Conservation (phyloP, 1,140 invertebrate species). For the Caerostris darwini region DNA sequence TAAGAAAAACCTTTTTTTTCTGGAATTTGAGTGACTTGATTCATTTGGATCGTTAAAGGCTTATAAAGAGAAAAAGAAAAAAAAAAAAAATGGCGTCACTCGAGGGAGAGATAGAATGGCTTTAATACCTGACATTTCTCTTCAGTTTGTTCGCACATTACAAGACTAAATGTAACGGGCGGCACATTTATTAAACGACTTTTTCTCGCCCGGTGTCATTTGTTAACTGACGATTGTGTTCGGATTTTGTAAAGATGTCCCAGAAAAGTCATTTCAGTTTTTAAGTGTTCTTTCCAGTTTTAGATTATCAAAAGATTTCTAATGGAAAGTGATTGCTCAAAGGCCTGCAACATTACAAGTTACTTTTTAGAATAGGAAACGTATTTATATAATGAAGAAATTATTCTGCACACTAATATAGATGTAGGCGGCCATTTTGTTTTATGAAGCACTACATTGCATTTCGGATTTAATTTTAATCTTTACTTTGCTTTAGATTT, state of each 20-base stretch:
- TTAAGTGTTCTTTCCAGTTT: not conserved
- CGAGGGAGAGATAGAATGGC: not conserved
- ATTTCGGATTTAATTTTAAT: not conserved
- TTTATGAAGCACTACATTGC: not conserved
- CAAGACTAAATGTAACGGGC: not conserved
- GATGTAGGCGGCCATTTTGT: not conserved
- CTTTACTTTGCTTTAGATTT: no score
- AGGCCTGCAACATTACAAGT: not conserved
- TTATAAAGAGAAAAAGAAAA: not conserved
- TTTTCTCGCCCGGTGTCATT: not conserved
- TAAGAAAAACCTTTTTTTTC: not conserved
- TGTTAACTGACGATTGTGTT: constrained; percentile 7
- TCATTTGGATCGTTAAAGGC: not conserved
- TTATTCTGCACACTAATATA: not conserved
- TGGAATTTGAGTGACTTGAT: not conserved
- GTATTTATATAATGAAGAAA: not conserved
- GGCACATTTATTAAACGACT: constrained; percentile 44
- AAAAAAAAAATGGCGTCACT: not conserved
- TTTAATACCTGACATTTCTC: constrained; percentile 38
- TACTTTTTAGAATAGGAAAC: not conserved
- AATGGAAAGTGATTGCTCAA: not conserved
- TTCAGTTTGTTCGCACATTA: constrained; percentile 53
- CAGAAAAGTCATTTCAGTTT: not conserved
- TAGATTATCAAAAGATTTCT: not conserved
- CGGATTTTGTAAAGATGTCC: not conserved